Base-by-base conservation (phyloP, 2,113 vertebrate species). In the Leiothrix lutea region DNA sequence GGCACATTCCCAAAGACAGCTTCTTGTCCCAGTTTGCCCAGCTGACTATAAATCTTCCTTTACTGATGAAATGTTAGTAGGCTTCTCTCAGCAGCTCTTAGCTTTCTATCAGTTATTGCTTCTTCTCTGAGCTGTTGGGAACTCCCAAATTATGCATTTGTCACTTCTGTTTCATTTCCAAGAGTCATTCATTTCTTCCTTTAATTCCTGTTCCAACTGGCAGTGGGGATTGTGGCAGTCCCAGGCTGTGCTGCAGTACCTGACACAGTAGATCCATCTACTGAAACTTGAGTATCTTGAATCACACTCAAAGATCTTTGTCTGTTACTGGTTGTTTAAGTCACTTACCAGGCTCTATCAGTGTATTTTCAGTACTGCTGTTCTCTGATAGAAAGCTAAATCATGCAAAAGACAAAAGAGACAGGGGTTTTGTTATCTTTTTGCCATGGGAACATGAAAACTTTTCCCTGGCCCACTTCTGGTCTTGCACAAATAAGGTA, bases 101-200 rank as follows among this genome's bases (percentile, higher is more conserved):
- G 64, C 47, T 86, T 94, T 80, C 51, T 75, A 1, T 80, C 71
- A 33, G 36, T 73, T 79, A 31, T 36, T 79, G 74, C 71, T 87
- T 67, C 87, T 96, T 94, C 73, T 53, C 77, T 57, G 80, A 89
- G 65, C 91, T 88, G 69, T 45, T 92, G 88, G 74, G 85, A 92
- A 78, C 82, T 93, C 66, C 38, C 84, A 56, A 87, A 72, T 83
- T 75, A 90, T 61, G 85, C 61, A 77, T 94, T 62, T 82, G 48
- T 88, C 35, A 51, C 36, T 92, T 78, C 65, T 77, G 23, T 79
- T 90, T 95, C 35, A 71, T 92, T 93, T 88, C 51, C 62, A 82
- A n/a, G 25, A 66, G 56, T 61, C 54, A 82, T 87, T 91, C 4
- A 56, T 94, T 92, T 89, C 72, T 84, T 70, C 86, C 65, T 77